Evolutionary conservation across 2,113 vertebrate species (phyloP), one percentile per base, ranked within the genome.

Genomic region (Python bivittatus): DNA sequence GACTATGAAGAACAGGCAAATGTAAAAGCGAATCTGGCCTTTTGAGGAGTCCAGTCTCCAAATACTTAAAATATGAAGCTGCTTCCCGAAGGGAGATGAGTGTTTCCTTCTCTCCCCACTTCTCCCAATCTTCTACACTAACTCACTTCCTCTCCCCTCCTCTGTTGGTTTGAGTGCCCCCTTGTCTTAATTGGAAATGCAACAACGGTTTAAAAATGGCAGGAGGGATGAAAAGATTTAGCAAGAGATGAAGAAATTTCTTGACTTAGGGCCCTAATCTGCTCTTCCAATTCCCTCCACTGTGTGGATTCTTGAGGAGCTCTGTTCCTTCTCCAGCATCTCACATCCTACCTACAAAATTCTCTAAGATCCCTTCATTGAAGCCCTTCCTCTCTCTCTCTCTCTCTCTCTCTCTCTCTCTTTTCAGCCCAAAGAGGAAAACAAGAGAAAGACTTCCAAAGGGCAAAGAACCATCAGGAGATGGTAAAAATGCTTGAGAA

Each of bases 201-300:
- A 98, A 98, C 98, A 98, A 98, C 98, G 97, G 98, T 98, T 98
- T 98, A 98, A 98, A 54, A 98, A 97, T 98, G 97, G 97, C 97
- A 97, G 97, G 97, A 97, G 97, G 96, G 94, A 54, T 98, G 98
- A 98, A 98, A 98, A 98, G 98, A 98, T 98, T 98, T 98, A 98
- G 98, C 98, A 97, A 98, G 97, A 98, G 97, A 98, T 98, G 98
- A 98, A 98, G 98, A 98, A 98, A 98, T 98, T 97, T 98, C 97
- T 98, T 98, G 97, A 98, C 97, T 97, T 96, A 97, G 97, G 97
- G 97, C 97, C 98, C 97, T 98, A 98, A 98, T 98, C 98, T 98
- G 98, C 97, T 98, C 97, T 98, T 98, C 98, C 98, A 97, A 98
- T 98, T 98, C 98, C 98, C 98, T 97, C 97, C 97, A 97, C 98